A percentile compares a stretch with the other conserved stretches of the same genome.
Conservation (phyloP, 2,797 vertebrate species). For the Benthosema pterotum region DNA sequence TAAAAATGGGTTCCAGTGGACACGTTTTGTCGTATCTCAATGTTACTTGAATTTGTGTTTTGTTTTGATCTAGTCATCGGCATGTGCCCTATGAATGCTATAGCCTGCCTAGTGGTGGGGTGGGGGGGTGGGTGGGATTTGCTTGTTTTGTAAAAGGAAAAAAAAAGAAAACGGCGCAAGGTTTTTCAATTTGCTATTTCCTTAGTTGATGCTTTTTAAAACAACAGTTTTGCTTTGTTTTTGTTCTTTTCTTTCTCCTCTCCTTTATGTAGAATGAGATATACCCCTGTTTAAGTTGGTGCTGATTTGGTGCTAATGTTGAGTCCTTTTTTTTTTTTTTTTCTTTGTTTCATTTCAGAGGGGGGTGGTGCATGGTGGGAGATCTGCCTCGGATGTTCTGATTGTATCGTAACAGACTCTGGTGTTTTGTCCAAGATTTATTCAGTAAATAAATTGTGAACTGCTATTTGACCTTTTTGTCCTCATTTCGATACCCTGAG, state of each 20-base stretch:
- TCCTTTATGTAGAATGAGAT: slow-evolving; percentile 81
- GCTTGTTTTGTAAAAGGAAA: slow-evolving; percentile 57
- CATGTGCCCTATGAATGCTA: slow-evolving; percentile 97
- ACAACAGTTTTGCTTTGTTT: slow-evolving; percentile 62
- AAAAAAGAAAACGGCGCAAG: slow-evolving; percentile 71
- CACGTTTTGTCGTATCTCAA: slow-evolving; percentile 93
- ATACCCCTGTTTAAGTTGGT: slow-evolving; percentile 86
- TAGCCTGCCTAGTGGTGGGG: slow-evolving; percentile 87
- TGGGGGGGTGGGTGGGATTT: slow-evolving; percentile 52
- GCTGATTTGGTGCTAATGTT: slow-evolving; percentile 93
- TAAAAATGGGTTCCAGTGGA: slow-evolving; percentile 93
- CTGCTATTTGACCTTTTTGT: slow-evolving; percentile 79
- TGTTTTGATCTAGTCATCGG: slow-evolving; percentile 89
- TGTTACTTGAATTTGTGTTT: slow-evolving; percentile 99
- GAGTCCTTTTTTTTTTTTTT: slow-evolving; percentile 74
- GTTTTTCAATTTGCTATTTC: slow-evolving; percentile 79
- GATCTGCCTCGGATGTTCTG: slow-evolving; percentile 99
- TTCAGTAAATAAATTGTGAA: slow-evolving; percentile 99
- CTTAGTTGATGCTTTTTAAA: slow-evolving; percentile 74
- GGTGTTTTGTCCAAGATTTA: slow-evolving; percentile 99
- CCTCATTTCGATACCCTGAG: not conserved
- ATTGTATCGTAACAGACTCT: slow-evolving; percentile 98
- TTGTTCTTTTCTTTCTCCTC: slow-evolving; percentile 67
- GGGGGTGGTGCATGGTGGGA: slow-evolving; percentile 95
- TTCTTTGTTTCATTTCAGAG: slow-evolving; percentile 72